Conservation (phyloP, 2,113 vertebrate genomes). For the Phaethornis superciliosus region DNA sequence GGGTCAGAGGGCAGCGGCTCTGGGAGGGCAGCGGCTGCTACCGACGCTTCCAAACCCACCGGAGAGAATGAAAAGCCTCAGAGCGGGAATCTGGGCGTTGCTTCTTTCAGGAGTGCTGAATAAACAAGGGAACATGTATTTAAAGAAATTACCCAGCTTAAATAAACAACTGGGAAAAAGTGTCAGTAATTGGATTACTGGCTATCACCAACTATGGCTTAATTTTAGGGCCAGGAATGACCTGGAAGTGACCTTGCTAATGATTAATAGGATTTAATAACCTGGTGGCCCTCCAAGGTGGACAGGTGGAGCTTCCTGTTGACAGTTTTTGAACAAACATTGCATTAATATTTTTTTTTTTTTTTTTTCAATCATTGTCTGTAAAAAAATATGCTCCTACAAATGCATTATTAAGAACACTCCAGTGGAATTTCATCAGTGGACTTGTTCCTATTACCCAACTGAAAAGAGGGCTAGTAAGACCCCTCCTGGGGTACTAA, state of each 20-base stretch:
- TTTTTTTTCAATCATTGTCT: not conserved
- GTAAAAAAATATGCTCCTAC: not conserved
- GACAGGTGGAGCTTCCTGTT: constrained; percentile 61
- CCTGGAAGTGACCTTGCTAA: constrained; percentile 36
- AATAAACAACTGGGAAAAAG: constrained; percentile 58
- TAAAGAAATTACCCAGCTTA: constrained; percentile 69
- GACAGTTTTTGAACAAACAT: constrained; percentile 19
- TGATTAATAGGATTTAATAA: constrained; percentile 45
- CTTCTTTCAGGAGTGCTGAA: constrained; percentile 56
- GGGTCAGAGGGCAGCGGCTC: constrained; percentile 50
- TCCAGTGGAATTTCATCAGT: not conserved
- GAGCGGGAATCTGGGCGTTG: constrained; percentile 30
- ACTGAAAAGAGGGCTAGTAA: not conserved
- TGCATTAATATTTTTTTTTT: not conserved
- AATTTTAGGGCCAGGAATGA: constrained; percentile 63
- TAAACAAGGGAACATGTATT: constrained; percentile 66
- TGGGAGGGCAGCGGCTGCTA: not conserved
- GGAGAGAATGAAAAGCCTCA: not conserved
- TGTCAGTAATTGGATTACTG: constrained; percentile 25
- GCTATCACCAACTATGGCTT: constrained; percentile 32
- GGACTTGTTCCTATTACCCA: not conserved
- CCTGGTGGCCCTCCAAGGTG: not conserved
- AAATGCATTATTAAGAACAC: constrained; percentile 3
- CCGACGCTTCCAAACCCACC: not conserved
- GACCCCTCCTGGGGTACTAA: not conserved